Evolutionary conservation across 2,113 vertebrate genomes (phyloP).

Genomic region (Rhinichthys klamathensis): DNA sequence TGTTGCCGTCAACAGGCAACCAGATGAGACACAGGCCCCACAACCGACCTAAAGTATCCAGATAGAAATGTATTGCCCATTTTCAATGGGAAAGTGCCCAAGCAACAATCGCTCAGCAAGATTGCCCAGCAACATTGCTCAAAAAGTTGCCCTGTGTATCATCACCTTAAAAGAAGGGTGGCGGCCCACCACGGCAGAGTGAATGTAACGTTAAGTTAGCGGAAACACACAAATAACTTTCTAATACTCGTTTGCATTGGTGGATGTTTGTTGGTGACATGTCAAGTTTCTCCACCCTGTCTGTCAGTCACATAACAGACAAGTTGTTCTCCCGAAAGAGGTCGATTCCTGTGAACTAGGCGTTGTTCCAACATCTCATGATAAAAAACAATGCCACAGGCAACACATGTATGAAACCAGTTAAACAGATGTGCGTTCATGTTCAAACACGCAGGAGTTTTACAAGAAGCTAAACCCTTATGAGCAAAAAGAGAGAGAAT

Average conservation of each 20-base stretch:
- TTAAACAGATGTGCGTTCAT: neutral
- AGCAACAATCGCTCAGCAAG: no score
- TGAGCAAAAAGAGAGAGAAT: neutral
- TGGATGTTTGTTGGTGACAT: neutral
- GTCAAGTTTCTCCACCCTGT: neutral
- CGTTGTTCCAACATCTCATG: neutral
- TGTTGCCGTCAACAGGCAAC: no score
- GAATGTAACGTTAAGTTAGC: no score
- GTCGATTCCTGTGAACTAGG: neutral
- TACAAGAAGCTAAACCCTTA: neutral
- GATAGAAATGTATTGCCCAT: no score
- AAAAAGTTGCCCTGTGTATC: no score
- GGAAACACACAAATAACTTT: neutral
- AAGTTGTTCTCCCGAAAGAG: neutral
- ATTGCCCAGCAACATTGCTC: no score
- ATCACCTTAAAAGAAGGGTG: no score
- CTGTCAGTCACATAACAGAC: neutral
- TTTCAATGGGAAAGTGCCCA: no score
- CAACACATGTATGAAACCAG: neutral
- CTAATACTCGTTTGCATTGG: neutral
- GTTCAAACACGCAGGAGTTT: neutral
- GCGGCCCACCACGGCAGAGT: no score
- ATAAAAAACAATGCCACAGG: neutral
- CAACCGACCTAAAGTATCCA: no score
- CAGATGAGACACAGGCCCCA: no score